Conservation (phyloP, 2,888 invertebrate genomes). For the Pristionchus maxplancki region DNA sequence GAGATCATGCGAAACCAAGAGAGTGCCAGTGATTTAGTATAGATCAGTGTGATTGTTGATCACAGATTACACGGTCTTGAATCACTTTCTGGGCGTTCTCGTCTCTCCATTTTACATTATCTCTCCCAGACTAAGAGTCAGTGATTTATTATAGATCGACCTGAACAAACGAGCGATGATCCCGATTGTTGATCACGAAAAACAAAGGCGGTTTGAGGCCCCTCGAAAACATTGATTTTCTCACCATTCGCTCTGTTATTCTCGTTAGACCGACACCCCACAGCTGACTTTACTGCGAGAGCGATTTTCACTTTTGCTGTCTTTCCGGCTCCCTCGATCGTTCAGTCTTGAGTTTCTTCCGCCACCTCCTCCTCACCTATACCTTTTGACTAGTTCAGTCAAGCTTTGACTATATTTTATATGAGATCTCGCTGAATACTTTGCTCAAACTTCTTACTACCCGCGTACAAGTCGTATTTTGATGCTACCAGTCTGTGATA, state of each 20-base stretch:
- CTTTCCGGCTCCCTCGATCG: neutral
- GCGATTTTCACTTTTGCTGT: neutral
- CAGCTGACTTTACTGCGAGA: constrained; percentile 15
- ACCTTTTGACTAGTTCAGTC: neutral
- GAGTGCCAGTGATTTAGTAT: neutral
- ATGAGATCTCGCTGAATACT: too few species aligned
- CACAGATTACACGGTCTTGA: too few species aligned
- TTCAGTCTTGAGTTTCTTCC: constrained; percentile 22
- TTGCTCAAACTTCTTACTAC: too few species aligned
- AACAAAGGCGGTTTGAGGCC: neutral
- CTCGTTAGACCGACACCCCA: neutral
- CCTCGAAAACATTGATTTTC: constrained; percentile 23
- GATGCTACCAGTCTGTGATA: too few species aligned
- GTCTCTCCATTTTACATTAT: too few species aligned
- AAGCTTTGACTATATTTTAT: neutral
- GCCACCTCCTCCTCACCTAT: neutral
- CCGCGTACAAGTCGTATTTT: too few species aligned
- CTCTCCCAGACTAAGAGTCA: too few species aligned
- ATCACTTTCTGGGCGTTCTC: too few species aligned
- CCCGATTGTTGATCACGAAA: neutral
- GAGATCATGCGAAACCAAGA: neutral
- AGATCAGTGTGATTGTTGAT: neutral
- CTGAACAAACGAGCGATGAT: too few species aligned
- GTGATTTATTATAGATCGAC: neutral
- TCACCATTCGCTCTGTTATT: neutral